Percentiles rank a stretch among this genome's conserved stretches.
Conservation (phyloP, 2,113 vertebrate genomes). For the Pleuronectes platessa region DNA sequence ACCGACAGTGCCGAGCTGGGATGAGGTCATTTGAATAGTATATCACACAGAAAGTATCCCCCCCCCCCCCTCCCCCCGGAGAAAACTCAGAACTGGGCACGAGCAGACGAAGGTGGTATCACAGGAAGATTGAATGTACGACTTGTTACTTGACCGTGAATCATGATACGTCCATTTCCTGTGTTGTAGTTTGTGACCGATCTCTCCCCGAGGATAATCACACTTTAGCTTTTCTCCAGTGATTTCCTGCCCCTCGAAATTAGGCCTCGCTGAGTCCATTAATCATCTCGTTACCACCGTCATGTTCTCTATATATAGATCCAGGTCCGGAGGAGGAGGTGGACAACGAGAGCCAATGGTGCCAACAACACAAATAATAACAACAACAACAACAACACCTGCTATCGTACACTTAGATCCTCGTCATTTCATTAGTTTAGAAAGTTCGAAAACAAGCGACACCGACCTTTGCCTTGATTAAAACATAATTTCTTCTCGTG, state of each 20-base stretch:
- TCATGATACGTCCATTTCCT: slow-evolving; percentile 71
- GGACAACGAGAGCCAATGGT: slow-evolving; percentile 26
- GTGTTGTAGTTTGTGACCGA: slow-evolving; percentile 67
- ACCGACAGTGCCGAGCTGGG: slow-evolving; percentile 26
- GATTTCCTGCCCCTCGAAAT: slow-evolving; percentile 81
- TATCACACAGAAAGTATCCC: background rate
- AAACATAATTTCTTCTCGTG: background rate
- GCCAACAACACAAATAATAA: slow-evolving; percentile 70
- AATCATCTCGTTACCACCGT: slow-evolving; percentile 77
- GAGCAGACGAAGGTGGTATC: slow-evolving; percentile 19
- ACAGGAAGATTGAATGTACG: slow-evolving; percentile 34
- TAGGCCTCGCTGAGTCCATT: slow-evolving; percentile 75
- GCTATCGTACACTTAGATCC: slow-evolving; percentile 53
- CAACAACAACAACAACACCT: slow-evolving; percentile 16
- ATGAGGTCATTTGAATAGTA: slow-evolving; percentile 53
- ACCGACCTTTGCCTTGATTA: background rate
- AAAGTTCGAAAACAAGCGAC: background rate
- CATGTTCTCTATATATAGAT: slow-evolving; percentile 76
- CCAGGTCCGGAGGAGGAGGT: slow-evolving; percentile 56
- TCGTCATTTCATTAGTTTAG: slow-evolving; percentile 62
- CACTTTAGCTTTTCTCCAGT: slow-evolving; percentile 75
- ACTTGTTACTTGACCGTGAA: slow-evolving; percentile 64
- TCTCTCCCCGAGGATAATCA: slow-evolving; percentile 78
- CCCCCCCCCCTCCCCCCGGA: background rate
- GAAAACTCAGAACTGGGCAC: slow-evolving; percentile 18